Percentiles rank a stretch among this genome's conserved stretches.
These are phyloP conservation scores for Regulus satrapa DNA, from an alignment of 2,113 vertebrate genomes.

Conservation along the genomic window DNA sequence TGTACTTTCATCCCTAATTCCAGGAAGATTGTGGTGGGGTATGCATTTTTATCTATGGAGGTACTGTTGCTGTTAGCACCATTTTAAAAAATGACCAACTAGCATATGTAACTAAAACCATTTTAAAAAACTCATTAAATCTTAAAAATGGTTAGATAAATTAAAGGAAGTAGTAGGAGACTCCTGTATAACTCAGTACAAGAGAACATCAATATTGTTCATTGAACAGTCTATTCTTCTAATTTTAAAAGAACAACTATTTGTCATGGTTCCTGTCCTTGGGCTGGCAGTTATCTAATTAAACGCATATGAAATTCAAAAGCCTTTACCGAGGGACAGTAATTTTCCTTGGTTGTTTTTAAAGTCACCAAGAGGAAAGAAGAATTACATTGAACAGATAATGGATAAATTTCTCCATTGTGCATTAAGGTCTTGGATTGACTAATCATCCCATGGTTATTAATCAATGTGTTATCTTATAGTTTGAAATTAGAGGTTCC, in stretches of 20 bases:
- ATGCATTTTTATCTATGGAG: neutral
- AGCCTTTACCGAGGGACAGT: constrained; percentile 72
- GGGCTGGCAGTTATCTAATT: constrained; percentile 79
- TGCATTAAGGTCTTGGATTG: constrained; percentile 60
- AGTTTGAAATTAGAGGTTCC: constrained; percentile 71
- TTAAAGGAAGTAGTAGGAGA: constrained; percentile 48
- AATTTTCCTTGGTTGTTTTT: constrained; percentile 76
- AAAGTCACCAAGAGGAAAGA: constrained; percentile 70
- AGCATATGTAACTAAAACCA: neutral
- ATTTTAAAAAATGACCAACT: constrained; percentile 26
- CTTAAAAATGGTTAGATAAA: constrained; percentile 65
- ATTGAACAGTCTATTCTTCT: constrained; percentile 73
- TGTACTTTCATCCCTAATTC: neutral
- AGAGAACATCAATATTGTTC: constrained; percentile 72
- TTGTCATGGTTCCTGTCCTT: constrained; percentile 76
- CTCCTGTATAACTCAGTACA: constrained; percentile 57
- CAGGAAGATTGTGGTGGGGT: neutral
- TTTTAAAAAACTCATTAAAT: constrained; percentile 56
- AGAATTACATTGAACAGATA: constrained; percentile 69
- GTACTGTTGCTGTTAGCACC: neutral
- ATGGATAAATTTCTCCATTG: constrained; percentile 75
- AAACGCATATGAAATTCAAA: constrained; percentile 81
- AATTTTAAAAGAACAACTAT: constrained; percentile 79
- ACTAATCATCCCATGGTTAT: constrained; percentile 71
- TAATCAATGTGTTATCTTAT: constrained; percentile 72